Evolutionary conservation across 2,113 vertebrate genomes (phyloP), one percentile per base, ranked within the genome.

Genomic region (Xiphorhynchus elegans): DNA sequence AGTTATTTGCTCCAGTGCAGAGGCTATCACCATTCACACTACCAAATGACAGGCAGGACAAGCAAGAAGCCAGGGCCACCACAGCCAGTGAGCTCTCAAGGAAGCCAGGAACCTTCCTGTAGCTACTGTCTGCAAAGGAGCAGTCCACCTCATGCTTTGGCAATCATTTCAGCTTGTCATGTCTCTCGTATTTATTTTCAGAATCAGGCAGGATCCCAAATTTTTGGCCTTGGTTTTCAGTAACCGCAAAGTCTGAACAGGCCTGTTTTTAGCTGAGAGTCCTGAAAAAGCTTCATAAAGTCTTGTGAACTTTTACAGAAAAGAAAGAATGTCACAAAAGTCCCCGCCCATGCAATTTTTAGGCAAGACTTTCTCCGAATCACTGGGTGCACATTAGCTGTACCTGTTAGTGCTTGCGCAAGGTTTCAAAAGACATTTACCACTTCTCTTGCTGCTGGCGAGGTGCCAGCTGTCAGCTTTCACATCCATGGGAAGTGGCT

Each of bases 351-450:
- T n/a, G 53, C 18, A 82, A 44, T 35, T 94, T 87, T 72, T 60
- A 49, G 52, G 40, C 17, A 39, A 75, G 60, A 59, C 21, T 87
- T 76, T 44, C 37, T 49, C 44, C 50, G 17, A 78, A 69, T 69
- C 79, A 86, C 63, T 42, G 72, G 55, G 49, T 4, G 3, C 72
- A 52, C 3, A 0, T 73, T 58, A 90, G 39, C 35, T 86, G 33
- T 78, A 81, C 91, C 73, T 92, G 75, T 92, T 73, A 94, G 72
- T 31, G 83, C 95, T 86, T 96, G 89, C 0, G 44, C 47, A 68
- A 92, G 52, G 76, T 95, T 96, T 95, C 92, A 93, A 86, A 95
- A 93, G 76, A 37, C 37, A 80, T 93, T 83, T 92, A 93, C 68
- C 66, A 74, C 26, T 31, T 81, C 37, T 92, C 42, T 19, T 88